These are phyloP conservation scores for Coenonympha arcania DNA, from an alignment of 2,888 invertebrate genomes.

Conservation along the genomic window DNA sequence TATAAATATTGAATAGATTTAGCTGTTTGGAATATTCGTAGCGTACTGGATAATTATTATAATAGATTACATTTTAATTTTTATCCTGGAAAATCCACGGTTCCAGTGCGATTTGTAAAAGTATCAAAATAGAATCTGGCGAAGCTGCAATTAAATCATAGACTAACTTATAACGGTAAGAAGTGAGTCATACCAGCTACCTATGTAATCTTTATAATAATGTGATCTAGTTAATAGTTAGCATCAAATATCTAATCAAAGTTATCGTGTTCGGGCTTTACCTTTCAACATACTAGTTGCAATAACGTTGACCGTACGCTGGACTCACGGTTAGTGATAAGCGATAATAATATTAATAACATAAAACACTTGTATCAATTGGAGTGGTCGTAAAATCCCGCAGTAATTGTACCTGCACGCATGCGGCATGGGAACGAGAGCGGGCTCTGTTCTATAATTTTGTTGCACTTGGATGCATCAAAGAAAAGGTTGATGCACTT, in stretches of 20 bases:
- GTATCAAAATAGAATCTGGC: no score
- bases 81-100: no score
- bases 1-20: no score
- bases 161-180: no score
- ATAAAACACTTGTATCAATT: conserved; percentile 36
- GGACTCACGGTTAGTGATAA: conserved; percentile 33
- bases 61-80: no score
- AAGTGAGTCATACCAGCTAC: no score
- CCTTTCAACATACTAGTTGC: background rate
- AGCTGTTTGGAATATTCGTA: no score
- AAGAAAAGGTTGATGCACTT: background rate
- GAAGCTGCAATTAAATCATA: no score
- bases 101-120: no score
- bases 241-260: conserved; percentile 12
- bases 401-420: conserved; percentile 1
- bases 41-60: no score
- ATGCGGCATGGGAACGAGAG: background rate
- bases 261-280: background rate
- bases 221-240: conserved; percentile 2
- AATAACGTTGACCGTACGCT: background rate
- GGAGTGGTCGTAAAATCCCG: conserved; percentile 31
- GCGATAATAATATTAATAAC: conserved; percentile 36
- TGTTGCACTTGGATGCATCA: conserved; percentile 1
- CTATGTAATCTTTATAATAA: no score
- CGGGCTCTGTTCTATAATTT: background rate